phyloP scores from a whole-genome alignment of 2,113 vertebrate species.

The Petaurus breviceps region DNA sequence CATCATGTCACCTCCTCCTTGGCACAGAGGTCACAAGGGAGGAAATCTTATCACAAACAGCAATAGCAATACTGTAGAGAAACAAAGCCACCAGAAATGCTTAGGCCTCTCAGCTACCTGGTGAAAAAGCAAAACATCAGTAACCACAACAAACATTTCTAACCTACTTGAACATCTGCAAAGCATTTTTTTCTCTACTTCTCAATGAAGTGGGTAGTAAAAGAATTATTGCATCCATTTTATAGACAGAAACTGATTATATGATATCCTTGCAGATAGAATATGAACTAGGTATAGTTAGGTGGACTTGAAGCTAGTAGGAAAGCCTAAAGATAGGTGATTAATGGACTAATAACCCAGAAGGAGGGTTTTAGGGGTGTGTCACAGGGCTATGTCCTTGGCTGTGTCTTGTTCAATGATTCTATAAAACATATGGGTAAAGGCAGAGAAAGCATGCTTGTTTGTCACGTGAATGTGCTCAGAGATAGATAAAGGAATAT shows the following conservation, averaged over 20 bases:
- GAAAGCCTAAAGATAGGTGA: not conserved
- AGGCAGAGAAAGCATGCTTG: not conserved
- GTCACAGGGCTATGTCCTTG: not conserved
- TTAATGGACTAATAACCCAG: not conserved
- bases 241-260: not conserved
- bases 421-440: not conserved
- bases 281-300: not conserved
- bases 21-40: not conserved
- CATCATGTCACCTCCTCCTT: not conserved
- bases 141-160: not conserved
- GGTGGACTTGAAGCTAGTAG: not conserved
- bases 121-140: not conserved
- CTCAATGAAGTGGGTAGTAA: not conserved
- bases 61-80: not conserved
- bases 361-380: not conserved
- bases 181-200: not conserved
- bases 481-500: too few relatives aligned
- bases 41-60: not conserved
- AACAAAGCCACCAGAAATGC: not conserved
- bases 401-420: not conserved
- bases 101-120: not conserved
- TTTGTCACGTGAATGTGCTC: not conserved
- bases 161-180: not conserved
- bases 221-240: not conserved
- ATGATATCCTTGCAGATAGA: not conserved